Conservation (phyloP, 2,113 vertebrate genomes). For the Oreocharis arfaki region DNA sequence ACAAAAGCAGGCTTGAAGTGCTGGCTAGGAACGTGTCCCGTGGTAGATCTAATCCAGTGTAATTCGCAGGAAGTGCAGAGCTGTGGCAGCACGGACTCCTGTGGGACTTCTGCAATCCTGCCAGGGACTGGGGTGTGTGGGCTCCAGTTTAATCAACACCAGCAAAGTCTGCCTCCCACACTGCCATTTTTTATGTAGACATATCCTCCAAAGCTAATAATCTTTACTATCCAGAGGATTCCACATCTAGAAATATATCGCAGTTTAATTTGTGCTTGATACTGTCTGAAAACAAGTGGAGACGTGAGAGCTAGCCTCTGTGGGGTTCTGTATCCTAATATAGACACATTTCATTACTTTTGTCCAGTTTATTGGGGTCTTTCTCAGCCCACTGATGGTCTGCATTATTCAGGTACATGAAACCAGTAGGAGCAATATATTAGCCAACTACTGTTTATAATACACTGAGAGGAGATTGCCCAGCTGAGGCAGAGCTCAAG, state of each 20-base stretch:
- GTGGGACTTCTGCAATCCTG: background rate
- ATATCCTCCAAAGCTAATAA: conserved; percentile 36
- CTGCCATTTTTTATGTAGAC: background rate
- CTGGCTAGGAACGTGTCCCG: fast-evolving
- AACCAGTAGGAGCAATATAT: background rate
- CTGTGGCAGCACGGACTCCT: background rate
- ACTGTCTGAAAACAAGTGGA: background rate
- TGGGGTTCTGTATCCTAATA: background rate
- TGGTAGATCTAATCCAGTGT: background rate
- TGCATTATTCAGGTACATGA: background rate
- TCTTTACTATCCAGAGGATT: conserved; percentile 12
- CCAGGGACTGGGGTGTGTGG: background rate
- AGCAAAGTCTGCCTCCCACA: background rate
- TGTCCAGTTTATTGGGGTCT: background rate
- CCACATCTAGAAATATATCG: background rate
- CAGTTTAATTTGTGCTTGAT: conserved; percentile 32
- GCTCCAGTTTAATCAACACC: background rate
- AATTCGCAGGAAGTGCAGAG: background rate
- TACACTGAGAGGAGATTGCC: background rate
- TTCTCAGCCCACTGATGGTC: background rate
- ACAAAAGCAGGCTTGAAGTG: background rate
- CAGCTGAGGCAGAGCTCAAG: background rate
- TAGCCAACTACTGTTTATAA: background rate
- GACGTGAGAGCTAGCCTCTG: background rate
- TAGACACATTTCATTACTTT: conserved; percentile 14